Conservation (phyloP, 2,797 vertebrate genomes). For the Tympanoctomys barrerae region DNA sequence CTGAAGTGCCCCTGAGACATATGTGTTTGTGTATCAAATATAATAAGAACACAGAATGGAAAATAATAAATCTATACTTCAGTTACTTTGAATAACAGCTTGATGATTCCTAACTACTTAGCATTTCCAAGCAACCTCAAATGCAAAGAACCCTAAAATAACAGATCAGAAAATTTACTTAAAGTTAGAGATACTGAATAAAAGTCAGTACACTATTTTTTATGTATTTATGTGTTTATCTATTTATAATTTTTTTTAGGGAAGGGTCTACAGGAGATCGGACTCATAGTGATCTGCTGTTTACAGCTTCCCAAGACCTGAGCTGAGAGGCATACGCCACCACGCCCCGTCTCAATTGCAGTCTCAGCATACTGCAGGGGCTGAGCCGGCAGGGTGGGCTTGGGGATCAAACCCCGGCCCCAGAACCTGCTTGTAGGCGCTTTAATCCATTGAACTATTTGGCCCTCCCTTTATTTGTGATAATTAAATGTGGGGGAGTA, state of each 20-base stretch:
- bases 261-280: too few species aligned
- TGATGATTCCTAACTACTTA: slow-evolving; percentile 3
- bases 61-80: background rate
- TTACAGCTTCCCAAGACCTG: too few species aligned
- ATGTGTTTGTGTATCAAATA: background rate
- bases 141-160: background rate
- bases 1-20: background rate
- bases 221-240: too few species aligned
- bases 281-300: background rate
- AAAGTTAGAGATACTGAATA: background rate
- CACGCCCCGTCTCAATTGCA: too few species aligned
- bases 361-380: too few species aligned
- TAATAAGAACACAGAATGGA: background rate
- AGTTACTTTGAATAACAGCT: background rate
- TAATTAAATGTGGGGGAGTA: background rate
- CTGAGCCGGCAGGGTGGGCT: too few species aligned
- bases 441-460: too few species aligned
- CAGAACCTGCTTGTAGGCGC: too few species aligned
- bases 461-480: too few species aligned
- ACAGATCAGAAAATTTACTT: background rate
- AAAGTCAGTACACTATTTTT: background rate
- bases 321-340: too few species aligned
- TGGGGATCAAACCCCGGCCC: too few species aligned
- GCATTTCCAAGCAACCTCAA: background rate
- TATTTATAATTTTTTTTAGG: too few species aligned